Percentiles rank a stretch among this genome's conserved stretches.
Evolutionary conservation across 1,140 invertebrate genomes (phyloP).

Genomic region (Ceratoteleas bidentatus): DNA sequence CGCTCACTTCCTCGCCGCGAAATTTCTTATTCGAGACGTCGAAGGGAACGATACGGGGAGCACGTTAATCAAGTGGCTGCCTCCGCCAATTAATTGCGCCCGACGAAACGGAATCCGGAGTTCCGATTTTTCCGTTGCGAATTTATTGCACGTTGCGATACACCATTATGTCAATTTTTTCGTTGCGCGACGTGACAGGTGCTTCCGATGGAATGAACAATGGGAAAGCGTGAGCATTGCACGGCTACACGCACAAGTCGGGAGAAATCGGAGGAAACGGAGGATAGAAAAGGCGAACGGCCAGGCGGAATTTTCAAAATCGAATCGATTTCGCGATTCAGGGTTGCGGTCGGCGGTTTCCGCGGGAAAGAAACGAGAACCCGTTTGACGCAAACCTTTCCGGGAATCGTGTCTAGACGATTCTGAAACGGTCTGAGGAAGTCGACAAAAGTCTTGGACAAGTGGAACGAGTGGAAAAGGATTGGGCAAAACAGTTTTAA

Average conservation of each 20-base stretch:
- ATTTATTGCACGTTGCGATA: neutral
- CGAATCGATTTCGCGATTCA: neutral
- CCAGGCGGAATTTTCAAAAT: neutral
- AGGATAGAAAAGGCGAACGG: neutral
- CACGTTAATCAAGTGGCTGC: neutral
- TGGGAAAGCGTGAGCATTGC: neutral
- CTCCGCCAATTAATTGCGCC: neutral
- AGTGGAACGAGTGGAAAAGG: no score
- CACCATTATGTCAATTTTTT: neutral
- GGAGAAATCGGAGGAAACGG: neutral
- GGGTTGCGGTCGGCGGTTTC: no score
- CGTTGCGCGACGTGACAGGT: neutral
- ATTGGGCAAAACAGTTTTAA: no score
- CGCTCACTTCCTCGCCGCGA: slow-evolving; percentile 20
- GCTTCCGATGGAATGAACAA: neutral
- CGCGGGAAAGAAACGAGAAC: no score
- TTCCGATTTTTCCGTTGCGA: neutral
- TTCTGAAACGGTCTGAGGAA: no score
- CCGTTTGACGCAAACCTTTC: no score
- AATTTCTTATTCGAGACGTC: slow-evolving; percentile 33
- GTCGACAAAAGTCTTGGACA: no score
- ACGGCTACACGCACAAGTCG: neutral
- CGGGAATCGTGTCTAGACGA: no score
- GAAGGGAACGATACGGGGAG: neutral
- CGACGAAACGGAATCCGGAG: neutral